Evolutionary conservation across 2,113 vertebrate species (phyloP), one percentile per base, ranked within the genome.

Genomic region (Murina feae): DNA sequence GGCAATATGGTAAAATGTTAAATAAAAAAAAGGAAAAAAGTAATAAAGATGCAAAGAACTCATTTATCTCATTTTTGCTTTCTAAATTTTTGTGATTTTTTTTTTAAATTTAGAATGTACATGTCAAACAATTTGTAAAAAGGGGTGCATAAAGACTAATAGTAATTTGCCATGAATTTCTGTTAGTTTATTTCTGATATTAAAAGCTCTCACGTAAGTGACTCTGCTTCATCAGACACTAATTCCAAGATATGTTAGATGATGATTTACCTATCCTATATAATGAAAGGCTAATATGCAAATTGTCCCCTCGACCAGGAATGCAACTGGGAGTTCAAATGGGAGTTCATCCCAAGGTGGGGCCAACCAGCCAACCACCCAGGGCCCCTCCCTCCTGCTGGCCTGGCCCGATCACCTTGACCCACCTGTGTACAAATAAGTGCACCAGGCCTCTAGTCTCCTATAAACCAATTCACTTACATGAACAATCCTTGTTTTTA

Each of bases 341-440:
- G 3, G 53, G 20, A 55, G 21, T 58, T 58, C 9, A 1, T 23
- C 55, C 1, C 9, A 58, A 9, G 55, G 23, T 1, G 21, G 23
- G 9, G 21, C 23, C 3, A 3, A 4, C 55, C 1, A 1, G 23
- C 55, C 55, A 25, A 58, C 23, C 1, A 2, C 23, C 55, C 9
- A 58, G 1, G 9, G 55, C 20, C 9, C 9, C 55, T 23, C 21
- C 9, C 23, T 1, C 9, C 44, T 44, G 25, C 58, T 0, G 10
- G 58, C 23, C 58, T 60, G 23, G 58, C 25, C 10, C 4, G 7
- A 60, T 60, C 8, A 44, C 44, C 44, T 10, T 44, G 44, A 44
- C 58, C 58, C 10, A 60, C 9, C 55, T 9, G 11, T 11, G 58
- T 9, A 60, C 1, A 4, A 60, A 28, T 60, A 28, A 11, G 58